Evolutionary conservation across 92 coral and sea anemone species (phyloP).

Genomic region (Actinernus sp.): DNA sequence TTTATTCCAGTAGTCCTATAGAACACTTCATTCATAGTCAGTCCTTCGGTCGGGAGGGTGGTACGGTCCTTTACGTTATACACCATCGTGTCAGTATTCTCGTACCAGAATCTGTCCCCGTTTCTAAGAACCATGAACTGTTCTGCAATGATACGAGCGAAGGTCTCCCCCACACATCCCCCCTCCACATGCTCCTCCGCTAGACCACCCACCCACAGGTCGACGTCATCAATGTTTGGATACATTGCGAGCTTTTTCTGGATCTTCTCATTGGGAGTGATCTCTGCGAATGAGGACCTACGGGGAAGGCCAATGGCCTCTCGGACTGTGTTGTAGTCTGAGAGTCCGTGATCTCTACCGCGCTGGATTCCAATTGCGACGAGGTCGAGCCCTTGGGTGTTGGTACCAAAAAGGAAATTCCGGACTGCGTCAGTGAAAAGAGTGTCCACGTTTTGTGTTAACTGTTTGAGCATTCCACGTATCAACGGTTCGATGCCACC

Average conservation of each 20-base stretch:
- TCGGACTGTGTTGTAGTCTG: slow-evolving; percentile 96
- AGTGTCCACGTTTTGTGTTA: slow-evolving; percentile 90
- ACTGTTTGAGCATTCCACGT: slow-evolving; percentile 94
- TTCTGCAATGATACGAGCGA: slow-evolving; percentile 91
- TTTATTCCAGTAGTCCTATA: slow-evolving; percentile 84
- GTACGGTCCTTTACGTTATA: slow-evolving; percentile 81
- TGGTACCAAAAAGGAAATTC: slow-evolving; percentile 97
- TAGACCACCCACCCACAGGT: slow-evolving; percentile 93
- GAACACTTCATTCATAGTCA: slow-evolving; percentile 78
- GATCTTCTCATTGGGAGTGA: slow-evolving; percentile 71
- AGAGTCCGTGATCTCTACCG: slow-evolving; percentile 96
- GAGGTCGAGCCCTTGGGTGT: slow-evolving; percentile 94
- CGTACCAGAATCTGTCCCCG: slow-evolving; percentile 99
- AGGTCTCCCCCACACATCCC: slow-evolving; percentile 98
- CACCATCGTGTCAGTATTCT: slow-evolving; percentile 78
- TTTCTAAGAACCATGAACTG: slow-evolving; percentile 90
- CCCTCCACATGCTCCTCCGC: slow-evolving; percentile 94
- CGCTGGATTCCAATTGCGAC: slow-evolving; percentile 93
- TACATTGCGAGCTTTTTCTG: slow-evolving; percentile 75
- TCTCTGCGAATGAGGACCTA: slow-evolving; percentile 71
- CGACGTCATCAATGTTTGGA: slow-evolving; percentile 83
- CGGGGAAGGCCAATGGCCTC: slow-evolving; percentile 78
- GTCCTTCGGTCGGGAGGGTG: slow-evolving; percentile 72
- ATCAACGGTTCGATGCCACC: slow-evolving; percentile 97
- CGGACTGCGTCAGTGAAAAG: slow-evolving; percentile 87